phyloP scores from a whole-genome alignment of 2,888 invertebrate genomes.

The Brenthis ino region DNA sequence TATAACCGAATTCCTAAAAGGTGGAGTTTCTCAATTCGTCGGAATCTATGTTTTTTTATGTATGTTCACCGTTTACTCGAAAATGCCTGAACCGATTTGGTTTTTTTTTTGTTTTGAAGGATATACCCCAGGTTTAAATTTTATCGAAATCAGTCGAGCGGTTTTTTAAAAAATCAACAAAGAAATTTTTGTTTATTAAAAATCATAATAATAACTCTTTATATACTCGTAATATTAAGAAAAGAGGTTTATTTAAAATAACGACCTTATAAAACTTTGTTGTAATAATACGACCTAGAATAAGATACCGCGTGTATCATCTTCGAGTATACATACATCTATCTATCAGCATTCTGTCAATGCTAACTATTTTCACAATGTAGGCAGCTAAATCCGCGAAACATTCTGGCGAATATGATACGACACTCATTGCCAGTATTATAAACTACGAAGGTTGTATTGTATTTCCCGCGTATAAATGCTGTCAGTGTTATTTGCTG shows the following conservation, averaged over 20 bases:
- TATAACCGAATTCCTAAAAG: no score
- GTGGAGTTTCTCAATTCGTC: no score
- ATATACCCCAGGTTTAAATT: no score
- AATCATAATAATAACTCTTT: no score
- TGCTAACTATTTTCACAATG: constrained; percentile 42
- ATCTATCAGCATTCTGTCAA: constrained; percentile 40
- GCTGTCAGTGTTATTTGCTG: no score
- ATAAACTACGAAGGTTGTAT: constrained; percentile 39
- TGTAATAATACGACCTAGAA: constrained; percentile 34
- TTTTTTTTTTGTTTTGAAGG: no score
- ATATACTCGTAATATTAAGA: background rate
- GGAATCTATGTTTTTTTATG: no score
- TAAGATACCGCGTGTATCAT: constrained; percentile 30
- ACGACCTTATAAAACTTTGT: constrained; percentile 22
- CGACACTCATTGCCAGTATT: constrained; percentile 36
- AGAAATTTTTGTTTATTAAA: no score
- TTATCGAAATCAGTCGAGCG: no score
- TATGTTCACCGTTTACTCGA: no score
- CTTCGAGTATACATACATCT: constrained; percentile 29
- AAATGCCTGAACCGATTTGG: no score
- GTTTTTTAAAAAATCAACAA: no score
- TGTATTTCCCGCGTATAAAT: constrained; percentile 27
- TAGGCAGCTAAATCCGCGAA: constrained; percentile 38
- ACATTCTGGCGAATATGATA: constrained; percentile 30
- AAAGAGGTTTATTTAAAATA: constrained; percentile 13